Percentiles rank a stretch among this genome's conserved stretches.
Evolutionary conservation across 2,888 invertebrate genomes (phyloP).

Genomic region (Bruchidius siliquastri): DNA sequence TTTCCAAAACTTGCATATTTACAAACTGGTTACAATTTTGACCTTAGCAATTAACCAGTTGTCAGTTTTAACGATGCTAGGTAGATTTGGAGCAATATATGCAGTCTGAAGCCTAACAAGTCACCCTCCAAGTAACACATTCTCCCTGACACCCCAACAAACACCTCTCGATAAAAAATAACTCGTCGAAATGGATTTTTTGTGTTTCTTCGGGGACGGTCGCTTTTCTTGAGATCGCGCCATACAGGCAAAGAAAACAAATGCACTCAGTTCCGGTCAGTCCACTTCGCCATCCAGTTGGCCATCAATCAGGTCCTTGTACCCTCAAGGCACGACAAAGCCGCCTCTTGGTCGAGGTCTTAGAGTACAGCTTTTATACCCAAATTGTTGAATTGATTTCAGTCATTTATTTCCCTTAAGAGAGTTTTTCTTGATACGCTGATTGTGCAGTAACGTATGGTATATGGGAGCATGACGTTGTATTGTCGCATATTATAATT

Average conservation of each 20-base stretch:
- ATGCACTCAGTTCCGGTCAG: neutral
- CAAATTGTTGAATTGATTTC: neutral
- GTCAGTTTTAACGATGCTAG: no score
- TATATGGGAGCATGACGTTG: no score
- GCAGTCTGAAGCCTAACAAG: no score
- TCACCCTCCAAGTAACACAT: neutral
- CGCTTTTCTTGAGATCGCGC: neutral
- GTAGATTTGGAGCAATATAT: no score
- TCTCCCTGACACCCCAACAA: neutral
- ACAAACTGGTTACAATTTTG: no score
- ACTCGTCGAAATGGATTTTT: constrained; percentile 6
- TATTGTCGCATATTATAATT: no score
- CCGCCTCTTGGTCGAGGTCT: neutral
- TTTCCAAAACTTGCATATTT: no score
- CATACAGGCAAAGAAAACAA: constrained; percentile 1
- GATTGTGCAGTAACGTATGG: no score
- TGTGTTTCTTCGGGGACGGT: constrained; percentile 3
- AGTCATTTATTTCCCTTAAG: neutral
- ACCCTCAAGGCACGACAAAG: neutral
- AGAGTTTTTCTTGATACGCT: neutral
- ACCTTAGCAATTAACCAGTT: no score
- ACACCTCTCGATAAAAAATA: constrained; percentile 5
- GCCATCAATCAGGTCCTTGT: neutral
- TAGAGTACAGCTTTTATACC: neutral
- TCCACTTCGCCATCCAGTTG: neutral